Conservation (phyloP, 2,888 invertebrate species). For the Trachelus troglodyta region DNA sequence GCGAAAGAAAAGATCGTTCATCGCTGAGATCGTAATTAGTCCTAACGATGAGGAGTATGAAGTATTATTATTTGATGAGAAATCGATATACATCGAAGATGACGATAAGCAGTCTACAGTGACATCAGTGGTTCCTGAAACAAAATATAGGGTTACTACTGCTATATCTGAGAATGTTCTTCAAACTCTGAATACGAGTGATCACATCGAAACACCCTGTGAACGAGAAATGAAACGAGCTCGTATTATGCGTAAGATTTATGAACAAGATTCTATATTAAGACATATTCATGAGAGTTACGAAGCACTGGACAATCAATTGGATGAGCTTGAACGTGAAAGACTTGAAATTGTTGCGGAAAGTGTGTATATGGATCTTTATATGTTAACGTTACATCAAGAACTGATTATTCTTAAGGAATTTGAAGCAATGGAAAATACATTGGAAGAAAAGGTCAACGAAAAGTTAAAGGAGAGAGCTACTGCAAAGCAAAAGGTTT, state of each 20-base stretch:
- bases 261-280: constrained; percentile 76
- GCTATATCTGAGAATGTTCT: constrained; percentile 41
- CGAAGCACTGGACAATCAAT: constrained; percentile 74
- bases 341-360: constrained; percentile 73
- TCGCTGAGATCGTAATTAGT: constrained; percentile 24
- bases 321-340: constrained; percentile 70
- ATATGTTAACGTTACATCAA: constrained; percentile 76
- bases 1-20: constrained; percentile 32
- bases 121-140: constrained; percentile 34
- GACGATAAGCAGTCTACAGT: constrained; percentile 26
- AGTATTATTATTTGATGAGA: constrained; percentile 48
- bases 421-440: constrained; percentile 78
- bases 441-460: constrained; percentile 72
- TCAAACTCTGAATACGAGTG: constrained; percentile 48
- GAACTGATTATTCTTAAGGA: constrained; percentile 80
- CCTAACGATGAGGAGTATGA: constrained; percentile 53
- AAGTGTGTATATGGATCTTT: constrained; percentile 72
- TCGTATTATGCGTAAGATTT: constrained; percentile 69
- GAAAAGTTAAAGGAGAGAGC: constrained; percentile 68
- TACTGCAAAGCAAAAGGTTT: constrained; percentile 38
- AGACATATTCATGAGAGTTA: constrained; percentile 72
- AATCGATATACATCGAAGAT: constrained; percentile 25
- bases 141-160: constrained; percentile 21
- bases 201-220: constrained; percentile 67
- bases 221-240: constrained; percentile 71